Base-by-base conservation (phyloP, 1,140 invertebrate genomes). In the Leptopilina boulardi region DNA sequence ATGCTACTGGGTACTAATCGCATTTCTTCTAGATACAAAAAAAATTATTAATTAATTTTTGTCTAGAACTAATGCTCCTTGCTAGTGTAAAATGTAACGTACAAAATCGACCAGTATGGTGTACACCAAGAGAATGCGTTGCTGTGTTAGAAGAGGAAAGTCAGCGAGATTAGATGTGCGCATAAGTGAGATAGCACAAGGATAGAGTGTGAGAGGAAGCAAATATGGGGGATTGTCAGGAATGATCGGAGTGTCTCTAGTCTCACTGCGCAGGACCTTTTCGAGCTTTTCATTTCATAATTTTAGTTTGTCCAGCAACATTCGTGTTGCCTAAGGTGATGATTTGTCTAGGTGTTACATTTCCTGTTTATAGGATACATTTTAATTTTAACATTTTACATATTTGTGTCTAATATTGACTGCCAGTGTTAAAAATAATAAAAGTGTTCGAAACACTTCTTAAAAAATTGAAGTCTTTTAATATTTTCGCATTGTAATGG, bases 221-320 rank as follows among this genome's bases (percentile, higher is more conserved):
- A 66, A 66, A 51, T 51, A 15, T 51, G 47, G 47, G 56, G 56
- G 21, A n/a, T 66, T 66, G 56, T 13, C 10, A 23, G 21, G 56
- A 66, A n/a, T 66, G 56, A 66, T 23, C 26, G 59, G 23, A 66
- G 59, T 66, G 59, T 66, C 59, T 66, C 23, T 11, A 66, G 56
- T 66, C 59, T 66, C 23, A 66, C 11, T 66, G 59, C 59, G 59
- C 59, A 66, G 26, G 59, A 66, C 26, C 59, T 66, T 66, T 66
- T 15, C 21, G 59, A 66, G 23, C 23, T 66, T 66, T 66, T 66
- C 59, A 66, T 59, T 30, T 23, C 21, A 23, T 26, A 26, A 66
- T 66, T 30, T 23, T 30, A 66, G 59, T 66, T 30, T 4, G 26
- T 30, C 15, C 13, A 5, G 26, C 26, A 30, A n/a, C 26, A 21